Evolutionary conservation across 2,113 vertebrate species (phyloP), one percentile per base, ranked within the genome.

Genomic region (Pampusana beccarii): DNA sequence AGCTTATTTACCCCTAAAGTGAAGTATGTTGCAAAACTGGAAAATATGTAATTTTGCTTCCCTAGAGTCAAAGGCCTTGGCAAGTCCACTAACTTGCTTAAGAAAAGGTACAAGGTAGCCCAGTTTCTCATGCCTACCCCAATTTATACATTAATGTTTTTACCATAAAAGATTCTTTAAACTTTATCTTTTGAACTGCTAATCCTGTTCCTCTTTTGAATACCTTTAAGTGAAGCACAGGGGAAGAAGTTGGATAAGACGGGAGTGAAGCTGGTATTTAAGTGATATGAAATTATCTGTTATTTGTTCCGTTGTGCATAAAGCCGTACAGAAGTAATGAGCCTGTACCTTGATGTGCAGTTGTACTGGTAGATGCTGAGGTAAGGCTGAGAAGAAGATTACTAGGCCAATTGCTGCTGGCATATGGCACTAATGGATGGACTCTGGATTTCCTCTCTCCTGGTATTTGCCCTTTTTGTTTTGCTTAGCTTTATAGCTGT

Each of bases 1-100:
- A 89, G 40, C 57, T 91, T 90, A 92, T 95, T 96, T 92, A 93
- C 65, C 79, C 53, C 78, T 88, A 31, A 92, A 96, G 78, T 94
- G 69, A 94, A 94, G 21, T 51, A 58, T 89, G 85, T 85, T 94
- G 91, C 84, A 86, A 57, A 93, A 89, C 92, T 95, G 92, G 94
- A 97, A 97, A 95, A 90, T 42, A 62, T 31, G 57, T 64, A 77
- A 58, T 57, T 66, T 38, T 94, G 62, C 50, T 94, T 54, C 73
- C 82, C 66, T 80, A 20, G 40, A 91, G 89, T 88, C 64, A 83
- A 86, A 85, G 58, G 77, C 71, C 71, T 93, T 84, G 71, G 88
- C 50, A 93, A 92, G 54, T 86, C 83, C 11, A 3, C 79, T 79
- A 38, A 34, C 46, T 95, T 94, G 21, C 26, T 67, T 92, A 72